phyloP scores from a whole-genome alignment of 2,113 vertebrate species.

The Podiceps cristatus region DNA sequence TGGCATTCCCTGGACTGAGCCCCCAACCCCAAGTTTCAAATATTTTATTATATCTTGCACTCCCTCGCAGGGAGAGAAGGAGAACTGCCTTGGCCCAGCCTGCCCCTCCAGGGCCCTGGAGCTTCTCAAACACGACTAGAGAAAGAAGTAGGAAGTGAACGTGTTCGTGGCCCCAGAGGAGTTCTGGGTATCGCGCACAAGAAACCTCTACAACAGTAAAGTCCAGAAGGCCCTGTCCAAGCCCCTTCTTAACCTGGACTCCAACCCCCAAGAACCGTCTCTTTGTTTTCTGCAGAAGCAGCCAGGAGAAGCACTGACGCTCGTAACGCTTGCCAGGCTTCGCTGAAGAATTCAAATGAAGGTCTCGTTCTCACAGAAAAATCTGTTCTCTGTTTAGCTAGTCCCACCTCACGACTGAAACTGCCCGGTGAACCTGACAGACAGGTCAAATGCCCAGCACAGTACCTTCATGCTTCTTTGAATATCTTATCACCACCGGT shows the following conservation, averaged over 20 bases:
- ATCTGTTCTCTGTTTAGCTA: neutral
- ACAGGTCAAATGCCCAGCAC: neutral
- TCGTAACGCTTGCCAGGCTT: neutral
- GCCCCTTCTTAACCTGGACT: neutral
- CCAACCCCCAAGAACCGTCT: neutral
- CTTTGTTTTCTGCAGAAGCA: conserved; percentile 14
- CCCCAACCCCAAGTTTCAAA: neutral
- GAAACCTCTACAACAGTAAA: neutral
- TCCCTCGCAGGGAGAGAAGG: neutral
- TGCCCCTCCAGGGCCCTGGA: neutral
- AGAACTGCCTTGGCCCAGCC: neutral
- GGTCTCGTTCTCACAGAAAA: conserved; percentile 8
- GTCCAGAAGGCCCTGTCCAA: rapidly evolving
- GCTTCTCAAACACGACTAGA: neutral
- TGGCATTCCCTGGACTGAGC: neutral
- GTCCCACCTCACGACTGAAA: neutral
- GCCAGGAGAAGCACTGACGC: neutral
- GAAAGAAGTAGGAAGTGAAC: neutral
- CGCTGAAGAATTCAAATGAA: neutral
- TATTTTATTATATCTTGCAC: neutral
- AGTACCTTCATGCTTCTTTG: neutral
- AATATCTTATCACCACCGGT: neutral
- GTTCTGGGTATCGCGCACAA: neutral
- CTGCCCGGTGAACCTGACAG: neutral
- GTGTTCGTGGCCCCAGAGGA: neutral